Conservation (phyloP, 2,888 invertebrate species). For the Malacosoma neustria region DNA sequence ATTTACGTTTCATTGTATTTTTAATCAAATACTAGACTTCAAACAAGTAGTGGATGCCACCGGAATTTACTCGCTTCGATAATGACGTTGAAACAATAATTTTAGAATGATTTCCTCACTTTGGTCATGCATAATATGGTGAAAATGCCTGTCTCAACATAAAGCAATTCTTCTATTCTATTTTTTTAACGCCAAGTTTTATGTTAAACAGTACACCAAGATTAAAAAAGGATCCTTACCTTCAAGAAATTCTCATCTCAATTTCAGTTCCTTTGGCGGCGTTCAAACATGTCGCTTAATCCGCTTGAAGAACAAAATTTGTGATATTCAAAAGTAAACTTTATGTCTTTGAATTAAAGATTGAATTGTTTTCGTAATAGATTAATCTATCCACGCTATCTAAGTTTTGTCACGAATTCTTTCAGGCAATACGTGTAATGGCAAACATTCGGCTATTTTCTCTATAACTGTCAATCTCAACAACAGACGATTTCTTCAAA, state of each 20-base stretch:
- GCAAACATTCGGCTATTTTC: neutral
- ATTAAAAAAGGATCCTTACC: neutral
- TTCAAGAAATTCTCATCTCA: slow-evolving; percentile 17
- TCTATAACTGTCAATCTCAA: neutral
- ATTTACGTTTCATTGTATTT: no score
- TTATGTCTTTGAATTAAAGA: neutral
- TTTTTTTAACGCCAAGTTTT: neutral
- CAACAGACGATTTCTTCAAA: neutral
- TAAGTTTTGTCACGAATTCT: neutral
- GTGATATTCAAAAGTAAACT: neutral
- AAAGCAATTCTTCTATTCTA: no score
- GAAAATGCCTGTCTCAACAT: no score
- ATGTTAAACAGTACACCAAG: neutral
- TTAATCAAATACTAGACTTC: no score
- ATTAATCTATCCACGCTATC: no score
- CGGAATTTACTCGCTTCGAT: no score
- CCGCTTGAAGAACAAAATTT: neutral
- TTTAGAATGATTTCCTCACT: no score
- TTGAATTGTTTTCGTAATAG: no score
- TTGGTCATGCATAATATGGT: no score
- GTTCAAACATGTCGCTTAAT: slow-evolving; percentile 13
- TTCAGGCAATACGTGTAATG: neutral
- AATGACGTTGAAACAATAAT: no score
- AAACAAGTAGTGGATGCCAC: no score
- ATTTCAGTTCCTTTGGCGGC: slow-evolving; percentile 22